Evolutionary conservation across 2,113 vertebrate species (phyloP), one percentile per base, ranked within the genome.

Genomic region (Verasper variegatus): DNA sequence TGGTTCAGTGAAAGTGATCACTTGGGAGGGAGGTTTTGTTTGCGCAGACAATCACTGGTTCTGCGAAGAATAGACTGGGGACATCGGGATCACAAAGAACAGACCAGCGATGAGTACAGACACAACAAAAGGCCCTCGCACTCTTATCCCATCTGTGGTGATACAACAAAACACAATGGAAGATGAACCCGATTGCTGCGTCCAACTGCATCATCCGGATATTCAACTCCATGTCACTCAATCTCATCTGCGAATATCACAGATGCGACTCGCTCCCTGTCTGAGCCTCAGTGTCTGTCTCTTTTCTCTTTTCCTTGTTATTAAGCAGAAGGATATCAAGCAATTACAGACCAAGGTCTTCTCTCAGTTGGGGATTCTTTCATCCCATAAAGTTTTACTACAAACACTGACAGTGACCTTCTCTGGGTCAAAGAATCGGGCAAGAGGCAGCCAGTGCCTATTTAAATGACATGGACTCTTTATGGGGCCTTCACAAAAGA

Each of bases 361-460:
- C 64, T 60, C 80, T 77, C 82, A 79, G 80, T 73, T 78, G 69
- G 74, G 83, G 76, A 78, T 88, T 83, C 81, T 83, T 85, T 88
- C 90, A 84, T 86, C 80, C 58, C 80, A 83, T 89, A 91, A 91
- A 93, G 80, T 90, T 92, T 91, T 81, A 91, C 79, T 65, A 73
- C 87, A 75, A 75, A 81, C 82, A 70, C 73, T 13, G 69, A 77
- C 81, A 51, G 65, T 81, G 86, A 90, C 90, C 89, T 91, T 91
- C 77, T 55, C 11, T 13, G 82, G 87, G 87, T 87, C 82, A 84
- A 35, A 66, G 71, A 83, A 40, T 66, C 11, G 45, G 71, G 54
- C 69, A 61, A 42, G 78, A 84, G 74, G 77, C 81, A 49, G 66
- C 75, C 42, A 20, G 71, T 8, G 63, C 60, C 79, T 69, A 60